A percentile compares a stretch with the other conserved stretches of the same genome.
These are phyloP conservation scores for Diadumene lineata DNA, from an alignment of 92 coral and sea anemone species.

Conservation along the genomic window DNA sequence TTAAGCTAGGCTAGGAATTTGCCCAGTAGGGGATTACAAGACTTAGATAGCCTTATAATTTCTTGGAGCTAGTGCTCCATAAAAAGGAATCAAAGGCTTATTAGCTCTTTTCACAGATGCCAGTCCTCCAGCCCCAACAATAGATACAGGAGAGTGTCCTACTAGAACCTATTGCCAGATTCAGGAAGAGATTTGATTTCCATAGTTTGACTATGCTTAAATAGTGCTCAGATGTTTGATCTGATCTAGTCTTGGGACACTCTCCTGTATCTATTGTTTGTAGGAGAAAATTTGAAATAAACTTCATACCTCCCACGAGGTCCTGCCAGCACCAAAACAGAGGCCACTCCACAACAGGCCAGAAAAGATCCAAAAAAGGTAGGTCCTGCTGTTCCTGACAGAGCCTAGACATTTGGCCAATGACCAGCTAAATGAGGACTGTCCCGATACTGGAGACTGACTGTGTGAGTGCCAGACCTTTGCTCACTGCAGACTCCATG, in stretches of 20 bases:
- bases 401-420: conserved; percentile 18
- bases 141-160: neutral
- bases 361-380: conserved; percentile 11
- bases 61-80: too few relatives aligned
- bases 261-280: conserved; percentile 9
- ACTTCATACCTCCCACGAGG: conserved; percentile 36
- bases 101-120: neutral
- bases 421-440: conserved; percentile 3
- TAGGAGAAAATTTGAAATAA: conserved; percentile 16
- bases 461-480: conserved; percentile 8
- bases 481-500: conserved; percentile 31
- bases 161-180: neutral
- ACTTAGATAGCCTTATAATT: neutral
- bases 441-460: conserved; percentile 23
- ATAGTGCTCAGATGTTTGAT: neutral
- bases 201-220: neutral
- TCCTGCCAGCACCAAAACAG: conserved; percentile 34
- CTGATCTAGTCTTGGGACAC: conserved; percentile 1
- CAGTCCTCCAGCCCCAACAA: conserved; percentile 8
- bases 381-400: conserved; percentile 15
- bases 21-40: neutral
- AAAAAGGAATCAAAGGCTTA: too few relatives aligned
- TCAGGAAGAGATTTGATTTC: neutral
- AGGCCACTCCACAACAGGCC: conserved; percentile 27
- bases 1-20: neutral